phyloP scores from a whole-genome alignment of 2,888 invertebrate genomes.

The Prosopocoilus inquinatus region DNA sequence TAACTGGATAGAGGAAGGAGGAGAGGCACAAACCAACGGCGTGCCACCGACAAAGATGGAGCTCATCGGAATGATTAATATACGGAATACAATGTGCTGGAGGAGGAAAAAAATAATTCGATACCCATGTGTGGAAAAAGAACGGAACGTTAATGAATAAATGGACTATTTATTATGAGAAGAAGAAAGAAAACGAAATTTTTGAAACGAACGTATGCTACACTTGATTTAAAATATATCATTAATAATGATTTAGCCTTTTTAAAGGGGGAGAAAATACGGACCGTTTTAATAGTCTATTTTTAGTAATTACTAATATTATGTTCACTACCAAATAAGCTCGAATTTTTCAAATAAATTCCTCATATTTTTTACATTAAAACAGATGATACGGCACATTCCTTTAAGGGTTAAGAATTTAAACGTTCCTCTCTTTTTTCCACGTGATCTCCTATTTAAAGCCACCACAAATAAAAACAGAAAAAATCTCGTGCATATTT shows the following conservation, averaged over 20 bases:
- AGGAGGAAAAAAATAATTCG: conserved; percentile 20
- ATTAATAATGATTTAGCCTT: conserved; percentile 28
- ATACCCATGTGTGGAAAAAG: conserved; percentile 27
- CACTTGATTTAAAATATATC: conserved; percentile 34
- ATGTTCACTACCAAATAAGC: background rate
- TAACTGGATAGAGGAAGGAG: conserved; percentile 41
- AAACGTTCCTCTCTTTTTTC: background rate
- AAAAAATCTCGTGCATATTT: no score
- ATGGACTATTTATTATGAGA: conserved; percentile 37
- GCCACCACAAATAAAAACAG: no score
- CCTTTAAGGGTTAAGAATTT: conserved; percentile 17
- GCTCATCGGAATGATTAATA: conserved; percentile 41
- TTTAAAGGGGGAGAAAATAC: background rate
- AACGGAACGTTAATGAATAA: conserved; percentile 36
- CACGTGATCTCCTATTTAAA: no score
- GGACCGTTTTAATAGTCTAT: conserved; percentile 1
- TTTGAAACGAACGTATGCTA: conserved; percentile 20
- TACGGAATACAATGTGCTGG: conserved; percentile 34
- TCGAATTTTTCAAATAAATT: no score
- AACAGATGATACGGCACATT: conserved; percentile 20
- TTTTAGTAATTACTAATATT: conserved; percentile 11
- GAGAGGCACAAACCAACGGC: conserved; percentile 25
- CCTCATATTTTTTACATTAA: conserved; percentile 20
- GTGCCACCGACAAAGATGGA: conserved; percentile 23
- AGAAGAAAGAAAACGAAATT: conserved; percentile 21